Base-by-base conservation (phyloP, 2,888 invertebrate genomes). In the Synergus umbraculus region DNA sequence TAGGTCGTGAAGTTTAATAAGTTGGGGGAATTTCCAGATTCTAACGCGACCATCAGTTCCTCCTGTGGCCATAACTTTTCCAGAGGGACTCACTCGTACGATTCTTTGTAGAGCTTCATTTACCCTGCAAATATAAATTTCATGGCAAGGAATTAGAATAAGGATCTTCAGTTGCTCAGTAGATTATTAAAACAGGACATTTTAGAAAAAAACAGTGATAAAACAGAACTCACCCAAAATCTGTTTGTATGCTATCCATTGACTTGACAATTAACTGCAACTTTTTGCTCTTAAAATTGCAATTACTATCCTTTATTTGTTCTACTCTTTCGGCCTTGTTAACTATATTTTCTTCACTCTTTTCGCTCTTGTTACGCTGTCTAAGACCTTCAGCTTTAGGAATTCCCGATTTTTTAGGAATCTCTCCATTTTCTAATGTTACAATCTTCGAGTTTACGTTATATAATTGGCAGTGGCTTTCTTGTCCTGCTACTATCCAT, bases 401-500 rank as follows among this genome's bases (percentile, higher is more conserved):
- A 64, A 87, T 86, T 82, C 69, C 86, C 5, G 82, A 69, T 92
- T 92, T 94, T 93, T 89, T 94, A 93, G 86, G 93, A 93, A 92
- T 94, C 93, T 93, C 90, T 41, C 92, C 92, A 81, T 92, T 92
- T 79, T 92, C 92, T 43, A 91, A 85, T 0, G 87, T 88, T 22
- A 93, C 91, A 78, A 94, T 90, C 79, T 93, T 92, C 76, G 92
- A 92, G 81, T 92, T 92, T 4, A 97, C 96, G 89, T 94, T 95
- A 90, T 97, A 98, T 87, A 97, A 93, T 91, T 97, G 97, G 90
- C 97, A 97, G 89, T 97, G 96, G 84, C 97, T 97, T 93, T 98
- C 98, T 92, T 98, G 97, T 0, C 98, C 98, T 10, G 97, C 97
- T 1, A 97, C 96, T 76, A 98, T 93, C 92, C 96, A 96, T 15